phyloP scores from a whole-genome alignment of 2,888 invertebrate genomes.

The Lycocerus yunnanus region DNA sequence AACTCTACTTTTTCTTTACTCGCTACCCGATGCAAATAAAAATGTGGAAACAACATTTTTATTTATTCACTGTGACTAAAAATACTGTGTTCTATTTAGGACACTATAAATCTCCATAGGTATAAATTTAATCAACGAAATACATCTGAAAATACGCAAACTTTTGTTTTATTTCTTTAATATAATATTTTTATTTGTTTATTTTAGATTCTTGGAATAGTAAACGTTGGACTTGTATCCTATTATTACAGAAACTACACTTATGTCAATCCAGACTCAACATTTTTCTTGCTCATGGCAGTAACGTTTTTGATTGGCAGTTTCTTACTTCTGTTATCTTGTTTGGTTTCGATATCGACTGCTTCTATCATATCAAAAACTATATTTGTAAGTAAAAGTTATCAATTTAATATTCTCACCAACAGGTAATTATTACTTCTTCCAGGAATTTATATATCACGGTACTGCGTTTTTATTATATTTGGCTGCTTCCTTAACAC shows the following conservation, averaged over 20 bases:
- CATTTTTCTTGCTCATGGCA: constrained; percentile 75
- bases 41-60: neutral
- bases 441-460: constrained; percentile 84
- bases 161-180: no score
- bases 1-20: no score
- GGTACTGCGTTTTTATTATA: constrained; percentile 73
- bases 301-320: constrained; percentile 81
- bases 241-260: constrained; percentile 59
- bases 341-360: constrained; percentile 77
- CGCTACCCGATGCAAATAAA: no score
- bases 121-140: neutral
- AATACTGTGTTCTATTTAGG: neutral
- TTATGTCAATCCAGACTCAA: constrained; percentile 54
- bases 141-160: neutral
- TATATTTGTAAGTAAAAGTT: constrained; percentile 67
- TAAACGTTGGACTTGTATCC: constrained; percentile 72
- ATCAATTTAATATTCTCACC: neutral
- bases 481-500: constrained; percentile 70
- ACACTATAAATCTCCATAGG: neutral
- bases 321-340: constrained; percentile 73
- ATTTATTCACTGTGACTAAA: neutral
- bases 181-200: no score
- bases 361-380: constrained; percentile 85
- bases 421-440: constrained; percentile 4
- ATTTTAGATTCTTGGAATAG: constrained; percentile 74